Percentiles rank a stretch among this genome's conserved stretches.
Conservation (phyloP, 2,797 vertebrate species). For the Vireo griseus region DNA sequence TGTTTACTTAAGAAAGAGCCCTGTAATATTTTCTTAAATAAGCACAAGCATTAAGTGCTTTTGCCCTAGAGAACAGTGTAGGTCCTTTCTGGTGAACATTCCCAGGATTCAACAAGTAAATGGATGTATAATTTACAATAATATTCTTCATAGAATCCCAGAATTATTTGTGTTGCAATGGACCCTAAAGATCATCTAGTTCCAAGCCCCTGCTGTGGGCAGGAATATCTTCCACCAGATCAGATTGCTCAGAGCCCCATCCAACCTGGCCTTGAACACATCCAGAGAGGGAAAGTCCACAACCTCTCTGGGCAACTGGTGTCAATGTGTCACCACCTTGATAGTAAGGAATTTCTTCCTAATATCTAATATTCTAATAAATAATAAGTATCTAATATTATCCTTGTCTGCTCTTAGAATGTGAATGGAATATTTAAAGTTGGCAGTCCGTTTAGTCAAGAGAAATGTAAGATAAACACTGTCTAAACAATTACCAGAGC, state of each 20-base stretch:
- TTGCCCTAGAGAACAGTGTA: neutral
- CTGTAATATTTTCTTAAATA: neutral
- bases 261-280: accelerated
- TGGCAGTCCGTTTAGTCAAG: neutral
- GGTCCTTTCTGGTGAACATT: neutral
- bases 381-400: neutral
- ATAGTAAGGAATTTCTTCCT: neutral
- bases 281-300: neutral
- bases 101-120: neutral
- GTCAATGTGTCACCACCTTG: neutral
- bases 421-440: neutral
- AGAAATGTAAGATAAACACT: neutral
- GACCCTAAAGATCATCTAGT: neutral
- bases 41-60: neutral
- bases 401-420: neutral
- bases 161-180: neutral
- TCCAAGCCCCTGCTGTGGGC: neutral
- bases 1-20: neutral
- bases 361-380: neutral
- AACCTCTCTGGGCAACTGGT: neutral
- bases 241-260: neutral
- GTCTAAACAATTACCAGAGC: neutral
- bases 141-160: neutral
- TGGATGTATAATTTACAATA: neutral
- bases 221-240: neutral